A percentile compares a stretch with the other conserved stretches of the same genome.
Conservation (phyloP, 35 echinoderm and acorn worm genomes). For the Ptychodera flava region DNA sequence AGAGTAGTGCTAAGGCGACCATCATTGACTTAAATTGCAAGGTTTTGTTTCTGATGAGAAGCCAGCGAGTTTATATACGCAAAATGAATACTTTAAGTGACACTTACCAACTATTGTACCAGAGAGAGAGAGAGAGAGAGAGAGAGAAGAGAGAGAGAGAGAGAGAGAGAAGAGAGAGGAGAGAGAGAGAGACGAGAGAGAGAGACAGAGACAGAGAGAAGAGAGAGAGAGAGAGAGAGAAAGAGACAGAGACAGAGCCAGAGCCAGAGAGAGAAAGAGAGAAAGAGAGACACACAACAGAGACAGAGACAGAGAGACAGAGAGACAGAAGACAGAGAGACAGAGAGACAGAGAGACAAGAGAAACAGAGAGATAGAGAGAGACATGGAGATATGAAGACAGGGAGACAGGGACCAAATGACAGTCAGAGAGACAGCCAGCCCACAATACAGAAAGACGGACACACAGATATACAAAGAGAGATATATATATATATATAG, state of each 20-base stretch:
- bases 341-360: neutral
- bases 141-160: neutral
- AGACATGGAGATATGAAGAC: neutral
- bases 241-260: neutral
- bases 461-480: neutral
- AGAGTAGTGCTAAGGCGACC: too few relatives aligned
- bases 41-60: too few relatives aligned
- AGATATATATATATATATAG: neutral
- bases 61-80: too few relatives aligned
- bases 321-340: slow-evolving; percentile 8
- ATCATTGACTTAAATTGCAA: neutral
- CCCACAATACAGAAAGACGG: neutral
- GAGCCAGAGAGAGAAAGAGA: too few relatives aligned
- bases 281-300: neutral
- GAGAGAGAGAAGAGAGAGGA: neutral
- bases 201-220: slow-evolving; percentile 1
- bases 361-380: neutral
- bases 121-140: slow-evolving; percentile 1
- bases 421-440: neutral
- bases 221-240: neutral
- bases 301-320: neutral
- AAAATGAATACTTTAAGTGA: too few relatives aligned
- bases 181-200: too few relatives aligned
- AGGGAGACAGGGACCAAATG: too few relatives aligned
- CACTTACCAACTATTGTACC: neutral